Base-by-base conservation (phyloP, 2,113 vertebrate genomes). In the Sturnira hondurensis region DNA sequence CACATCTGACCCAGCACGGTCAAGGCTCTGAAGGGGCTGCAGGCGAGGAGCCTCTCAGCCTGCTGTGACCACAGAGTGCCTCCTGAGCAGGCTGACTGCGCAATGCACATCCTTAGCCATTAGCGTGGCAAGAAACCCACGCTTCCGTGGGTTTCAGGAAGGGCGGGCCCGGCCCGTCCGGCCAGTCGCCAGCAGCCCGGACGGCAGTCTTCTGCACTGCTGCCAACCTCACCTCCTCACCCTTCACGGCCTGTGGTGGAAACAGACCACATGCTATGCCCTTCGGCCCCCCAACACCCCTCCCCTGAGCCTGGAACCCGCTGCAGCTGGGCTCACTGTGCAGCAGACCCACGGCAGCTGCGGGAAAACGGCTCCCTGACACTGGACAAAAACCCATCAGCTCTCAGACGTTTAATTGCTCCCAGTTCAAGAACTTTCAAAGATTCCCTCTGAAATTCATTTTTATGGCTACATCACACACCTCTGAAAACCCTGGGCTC, bases 401-500 rank as follows among this genome's bases (percentile, higher is more conserved):
- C 65, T 86, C 82, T 14, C 67, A 56, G 91, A 31, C 2, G 47
- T 84, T 81, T 87, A 96, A 92, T 7, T 36, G 33, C 33, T 96
- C 73, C 89, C 56, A 65, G 28, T 50, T 93, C 80, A 91, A 95
- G 63, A 81, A 50, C 76, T 47, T 88, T 73, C 50, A 22, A 92
- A 95, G 68, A 88, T 85, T 47, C n/a, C 19, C 56, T 84, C 83
- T 87, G 83, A 89, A 68, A 92, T 82, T 73, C 73, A 74, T 84
- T 94, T 96, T 87, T 91, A 97, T 11, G 63, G 76, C 61, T 54
- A 93, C 84, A 95, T 45, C 73, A 38, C 43, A 68, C 38, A 74
- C 47, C 92, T 92, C 95, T 94, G 90, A 93, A 95, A 89, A 94
- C 90, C 22, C 26, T 17, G 31, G 91, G 20, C 95, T 91, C 67